phyloP scores from a whole-genome alignment of 2,888 invertebrate genomes.

The Spilarctia lutea region DNA sequence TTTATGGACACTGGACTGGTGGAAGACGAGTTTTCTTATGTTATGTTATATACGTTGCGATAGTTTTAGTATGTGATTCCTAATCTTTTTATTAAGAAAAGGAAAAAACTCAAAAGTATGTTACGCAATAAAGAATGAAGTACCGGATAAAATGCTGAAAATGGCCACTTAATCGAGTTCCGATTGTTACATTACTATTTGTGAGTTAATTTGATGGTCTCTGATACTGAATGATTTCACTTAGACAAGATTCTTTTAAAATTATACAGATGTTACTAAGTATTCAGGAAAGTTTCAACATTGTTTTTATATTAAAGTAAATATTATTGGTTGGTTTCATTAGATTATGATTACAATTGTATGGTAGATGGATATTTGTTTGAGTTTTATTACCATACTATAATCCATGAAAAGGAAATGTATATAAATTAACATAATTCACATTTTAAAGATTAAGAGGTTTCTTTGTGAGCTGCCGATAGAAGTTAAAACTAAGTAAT shows the following conservation, averaged over 20 bases:
- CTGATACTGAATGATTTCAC: not conserved
- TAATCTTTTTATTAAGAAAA: not conserved
- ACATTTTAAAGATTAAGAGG: too few species aligned
- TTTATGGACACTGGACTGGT: slow-evolving; percentile 10
- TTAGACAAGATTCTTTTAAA: not conserved
- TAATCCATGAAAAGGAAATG: too few species aligned
- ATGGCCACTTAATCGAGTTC: not conserved
- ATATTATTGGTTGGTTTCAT: too few species aligned
- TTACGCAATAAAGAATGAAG: not conserved
- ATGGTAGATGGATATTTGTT: too few species aligned
- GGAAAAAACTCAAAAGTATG: not conserved
- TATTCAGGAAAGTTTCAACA: too few species aligned
- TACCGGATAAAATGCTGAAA: not conserved
- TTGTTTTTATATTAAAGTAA: too few species aligned
- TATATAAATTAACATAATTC: too few species aligned
- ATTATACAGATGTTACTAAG: not conserved
- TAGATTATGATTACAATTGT: too few species aligned
- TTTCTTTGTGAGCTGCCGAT: too few species aligned
- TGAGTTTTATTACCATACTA: too few species aligned
- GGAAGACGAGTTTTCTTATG: slow-evolving; percentile 4
- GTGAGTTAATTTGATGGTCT: not conserved
- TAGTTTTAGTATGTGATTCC: slow-evolving; percentile 8
- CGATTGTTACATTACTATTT: not conserved
- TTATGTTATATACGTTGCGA: too few species aligned
- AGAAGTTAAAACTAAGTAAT: too few species aligned